Evolutionary conservation across 2,797 vertebrate genomes (phyloP).

Genomic region (Falco biarmicus): DNA sequence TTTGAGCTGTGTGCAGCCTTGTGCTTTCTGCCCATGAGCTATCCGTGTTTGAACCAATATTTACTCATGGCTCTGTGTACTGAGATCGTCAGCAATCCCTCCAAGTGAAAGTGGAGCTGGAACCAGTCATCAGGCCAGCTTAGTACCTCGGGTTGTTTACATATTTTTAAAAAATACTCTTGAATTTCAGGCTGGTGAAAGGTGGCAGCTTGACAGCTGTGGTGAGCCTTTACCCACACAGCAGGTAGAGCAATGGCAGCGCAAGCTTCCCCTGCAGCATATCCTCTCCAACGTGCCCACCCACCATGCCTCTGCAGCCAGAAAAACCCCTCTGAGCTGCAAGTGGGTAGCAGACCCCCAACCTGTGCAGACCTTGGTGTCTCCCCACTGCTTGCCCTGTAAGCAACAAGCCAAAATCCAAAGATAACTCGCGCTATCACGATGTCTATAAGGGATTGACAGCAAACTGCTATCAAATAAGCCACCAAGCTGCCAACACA

Average conservation of each 20-base stretch:
- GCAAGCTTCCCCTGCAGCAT: neutral
- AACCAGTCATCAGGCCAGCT: neutral
- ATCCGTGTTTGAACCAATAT: conserved; percentile 26
- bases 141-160: neutral
- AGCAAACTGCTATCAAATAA: neutral
- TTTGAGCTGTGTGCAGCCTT: neutral
- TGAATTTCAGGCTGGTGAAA: neutral
- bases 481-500: neutral
- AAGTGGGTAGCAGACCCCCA: neutral
- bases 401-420: neutral
- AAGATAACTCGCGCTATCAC: rapidly evolving
- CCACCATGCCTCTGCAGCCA: neutral
- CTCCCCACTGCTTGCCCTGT: neutral
- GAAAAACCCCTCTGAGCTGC: neutral
- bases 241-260: neutral
- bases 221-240: neutral
- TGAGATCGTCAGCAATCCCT: neutral
- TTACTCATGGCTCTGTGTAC: neutral
- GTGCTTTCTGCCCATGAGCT: neutral
- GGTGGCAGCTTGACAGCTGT: neutral
- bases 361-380: neutral
- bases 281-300: neutral
- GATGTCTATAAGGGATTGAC: neutral
- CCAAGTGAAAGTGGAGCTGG: neutral
- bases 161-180: neutral